These are phyloP conservation scores for Solenopsis invicta DNA, from an alignment of 1,140 invertebrate species.

Conservation along the genomic window DNA sequence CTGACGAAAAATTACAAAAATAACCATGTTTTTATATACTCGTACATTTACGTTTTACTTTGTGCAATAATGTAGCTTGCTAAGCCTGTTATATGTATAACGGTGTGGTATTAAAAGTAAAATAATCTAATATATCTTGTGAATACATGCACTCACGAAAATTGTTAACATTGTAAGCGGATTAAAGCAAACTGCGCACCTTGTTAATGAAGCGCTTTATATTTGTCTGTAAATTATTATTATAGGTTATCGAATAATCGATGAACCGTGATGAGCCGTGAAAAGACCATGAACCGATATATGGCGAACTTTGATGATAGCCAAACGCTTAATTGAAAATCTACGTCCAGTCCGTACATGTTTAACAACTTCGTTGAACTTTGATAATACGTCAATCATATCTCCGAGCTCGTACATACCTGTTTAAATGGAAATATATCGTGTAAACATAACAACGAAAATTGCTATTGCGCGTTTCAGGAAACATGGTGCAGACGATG, in stretches of 20 bases:
- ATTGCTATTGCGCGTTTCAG: slow-evolving; percentile 72
- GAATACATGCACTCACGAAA: background rate
- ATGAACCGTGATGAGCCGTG: slow-evolving; percentile 7
- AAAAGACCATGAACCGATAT: background rate
- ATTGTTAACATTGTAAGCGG: background rate
- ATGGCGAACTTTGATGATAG: background rate
- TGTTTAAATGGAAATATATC: background rate
- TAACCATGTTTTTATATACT: background rate
- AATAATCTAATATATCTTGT: background rate
- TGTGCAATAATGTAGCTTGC: background rate
- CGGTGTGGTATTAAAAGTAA: background rate
- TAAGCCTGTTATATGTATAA: background rate
- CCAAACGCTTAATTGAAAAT: slow-evolving; percentile 35
- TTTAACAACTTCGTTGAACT: slow-evolving; percentile 20
- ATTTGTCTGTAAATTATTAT: slow-evolving; percentile 41
- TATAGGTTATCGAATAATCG: slow-evolving; percentile 35
- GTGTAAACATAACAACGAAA: slow-evolving; percentile 13
- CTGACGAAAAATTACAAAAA: background rate
- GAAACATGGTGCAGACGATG: slow-evolving; percentile 86
- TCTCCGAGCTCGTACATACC: background rate
- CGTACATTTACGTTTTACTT: slow-evolving; percentile 7
- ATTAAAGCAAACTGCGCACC: background rate
- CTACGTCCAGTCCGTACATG: background rate
- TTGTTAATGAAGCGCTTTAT: slow-evolving; percentile 2
- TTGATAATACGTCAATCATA: background rate